Base-by-base conservation (phyloP, 92 coral and sea anemone species). In the Porites rus region DNA sequence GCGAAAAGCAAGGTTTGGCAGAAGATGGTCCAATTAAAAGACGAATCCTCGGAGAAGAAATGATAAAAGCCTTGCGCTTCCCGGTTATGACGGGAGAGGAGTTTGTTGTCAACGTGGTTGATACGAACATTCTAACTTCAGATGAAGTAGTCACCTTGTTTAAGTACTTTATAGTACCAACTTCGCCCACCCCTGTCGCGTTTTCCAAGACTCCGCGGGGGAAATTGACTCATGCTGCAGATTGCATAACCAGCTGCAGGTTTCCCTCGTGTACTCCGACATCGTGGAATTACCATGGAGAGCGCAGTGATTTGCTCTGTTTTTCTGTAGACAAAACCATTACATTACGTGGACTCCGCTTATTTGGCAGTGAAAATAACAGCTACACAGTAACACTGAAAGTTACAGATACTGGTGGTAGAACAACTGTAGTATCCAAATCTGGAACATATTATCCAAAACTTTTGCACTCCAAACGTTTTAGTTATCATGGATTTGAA, bases 1-100 rank as follows among this genome's bases (percentile, higher is more conserved):
- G 96, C 64, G 73, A 80, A 24, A 78, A 85, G 31, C 74, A 83
- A 8, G 85, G 82, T 20, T 67, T 85, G 65, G 56, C 19, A 7
- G 77, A 22, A 38, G 46, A 38, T 4, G 46, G 46, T 38, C 46
- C 46, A 38, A 38, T 38, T 38, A 38, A 38, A 28, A 38, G 46
- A 38, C 46, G 46, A 38, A 38, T 38, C 46, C 46, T 38, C 46
- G 46, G 46, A 6, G 84, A 67, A 21, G 13, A 54, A 28, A 24
- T 80, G 16, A n/a, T 80, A 10, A 80, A 80, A 54, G 84, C 22
- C 28, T 67, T 80, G 19, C 84, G 76, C 22, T 80, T 80, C n/a
- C 84, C 84, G 13, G 43, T 68, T 25, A 14, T 80, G 84, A 68
- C 7, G 18, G 46, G 46, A 38, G 46, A 4, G 46, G 46, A 38